These are phyloP conservation scores for Amblyjoppa proteus DNA, from an alignment of 2,888 invertebrate genomes.

Conservation along the genomic window DNA sequence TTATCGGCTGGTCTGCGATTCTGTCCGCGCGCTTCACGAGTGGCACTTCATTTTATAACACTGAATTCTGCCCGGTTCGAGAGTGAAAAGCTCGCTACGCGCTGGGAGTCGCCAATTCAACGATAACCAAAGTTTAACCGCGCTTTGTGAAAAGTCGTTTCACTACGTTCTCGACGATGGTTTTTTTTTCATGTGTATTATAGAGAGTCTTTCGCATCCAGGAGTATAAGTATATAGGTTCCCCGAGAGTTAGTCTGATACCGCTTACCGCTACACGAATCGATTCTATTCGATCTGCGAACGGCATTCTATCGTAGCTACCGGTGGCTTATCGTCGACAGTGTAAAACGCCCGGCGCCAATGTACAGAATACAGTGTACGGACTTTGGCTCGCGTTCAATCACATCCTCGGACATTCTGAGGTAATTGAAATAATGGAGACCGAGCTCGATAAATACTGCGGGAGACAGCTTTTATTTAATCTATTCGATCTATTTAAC, in stretches of 20 bases:
- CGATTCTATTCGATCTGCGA: slow-evolving; percentile 44
- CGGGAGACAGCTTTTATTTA: not conserved
- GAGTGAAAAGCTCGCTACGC: slow-evolving; percentile 7
- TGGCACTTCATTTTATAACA: slow-evolving; percentile 43
- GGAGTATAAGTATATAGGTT: not conserved
- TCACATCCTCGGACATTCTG: slow-evolving; percentile 11
- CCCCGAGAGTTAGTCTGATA: not conserved
- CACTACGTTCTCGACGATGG: slow-evolving; percentile 1
- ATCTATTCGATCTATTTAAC: not conserved
- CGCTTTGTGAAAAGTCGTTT: slow-evolving; percentile 5
- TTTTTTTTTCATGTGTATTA: not conserved
- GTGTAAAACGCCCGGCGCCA: slow-evolving; percentile 72
- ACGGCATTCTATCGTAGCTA: slow-evolving; percentile 70
- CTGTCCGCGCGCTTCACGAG: not conserved
- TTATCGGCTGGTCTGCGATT: slow-evolving; percentile 45
- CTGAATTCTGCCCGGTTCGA: slow-evolving; percentile 22
- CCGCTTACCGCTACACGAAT: slow-evolving; percentile 18
- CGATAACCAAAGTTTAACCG: slow-evolving; percentile 56
- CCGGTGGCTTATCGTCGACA: slow-evolving; percentile 76
- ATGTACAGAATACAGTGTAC: slow-evolving; percentile 1
- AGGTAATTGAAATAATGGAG: slow-evolving; percentile 49
- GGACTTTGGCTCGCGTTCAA: not conserved
- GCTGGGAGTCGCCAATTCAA: slow-evolving; percentile 43
- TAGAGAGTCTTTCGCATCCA: slow-evolving; percentile 1
- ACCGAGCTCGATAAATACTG: not conserved